Evolutionary conservation across 2,113 vertebrate species (phyloP).

Genomic region (Alosa alosa): DNA sequence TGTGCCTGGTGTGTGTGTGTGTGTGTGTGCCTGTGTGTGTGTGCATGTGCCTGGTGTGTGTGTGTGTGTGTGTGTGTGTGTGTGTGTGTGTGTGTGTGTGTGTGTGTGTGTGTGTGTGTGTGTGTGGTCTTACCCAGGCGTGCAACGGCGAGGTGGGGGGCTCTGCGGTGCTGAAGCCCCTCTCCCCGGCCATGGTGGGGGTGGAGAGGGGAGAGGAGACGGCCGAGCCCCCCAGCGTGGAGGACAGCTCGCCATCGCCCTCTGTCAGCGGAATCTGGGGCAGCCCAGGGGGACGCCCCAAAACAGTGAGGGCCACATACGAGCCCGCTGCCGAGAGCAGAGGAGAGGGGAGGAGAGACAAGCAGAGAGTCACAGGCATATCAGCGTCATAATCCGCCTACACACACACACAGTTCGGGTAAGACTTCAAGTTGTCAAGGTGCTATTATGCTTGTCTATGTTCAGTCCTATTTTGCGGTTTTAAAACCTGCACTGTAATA

Average conservation of each 20-base stretch:
- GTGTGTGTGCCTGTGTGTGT: no score
- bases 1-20: no score
- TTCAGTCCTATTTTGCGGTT: no score
- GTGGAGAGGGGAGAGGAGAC: constrained; percentile 75
- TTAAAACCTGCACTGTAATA: no score
- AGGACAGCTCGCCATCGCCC: constrained; percentile 74
- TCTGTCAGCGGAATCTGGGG: constrained; percentile 85
- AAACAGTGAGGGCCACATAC: constrained; percentile 95
- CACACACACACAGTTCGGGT: neutral
- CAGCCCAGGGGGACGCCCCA: constrained; percentile 93
- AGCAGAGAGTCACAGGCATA: neutral
- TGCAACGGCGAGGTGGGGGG: constrained; percentile 78
- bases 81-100: no score
- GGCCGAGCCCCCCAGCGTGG: constrained; percentile 49
- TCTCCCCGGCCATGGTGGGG: constrained; percentile 67
- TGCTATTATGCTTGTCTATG: no score
- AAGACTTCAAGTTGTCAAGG: no score
- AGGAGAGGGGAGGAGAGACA: neutral
- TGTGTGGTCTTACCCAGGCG: constrained; percentile 76
- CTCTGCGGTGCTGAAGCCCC: constrained; percentile 74
- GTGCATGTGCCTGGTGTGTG: no score
- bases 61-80: no score
- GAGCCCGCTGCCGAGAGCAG: constrained; percentile 82
- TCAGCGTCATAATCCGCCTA: neutral
- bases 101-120: neutral